phyloP scores from a whole-genome alignment of 2,113 vertebrate species.

The Malurus elegans region DNA sequence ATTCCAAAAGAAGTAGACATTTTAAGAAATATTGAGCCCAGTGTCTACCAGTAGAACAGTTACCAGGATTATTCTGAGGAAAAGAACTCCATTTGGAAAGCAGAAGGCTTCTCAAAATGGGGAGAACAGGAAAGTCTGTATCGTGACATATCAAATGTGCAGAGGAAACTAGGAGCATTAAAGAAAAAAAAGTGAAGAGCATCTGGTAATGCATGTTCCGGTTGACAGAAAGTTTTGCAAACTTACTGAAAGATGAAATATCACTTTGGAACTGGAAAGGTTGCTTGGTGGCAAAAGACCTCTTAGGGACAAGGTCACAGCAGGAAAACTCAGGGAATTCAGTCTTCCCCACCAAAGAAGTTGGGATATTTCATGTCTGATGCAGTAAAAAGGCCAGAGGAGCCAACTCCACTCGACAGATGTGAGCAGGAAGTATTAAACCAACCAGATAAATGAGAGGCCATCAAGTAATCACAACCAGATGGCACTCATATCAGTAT shows the following conservation, averaged over 20 bases:
- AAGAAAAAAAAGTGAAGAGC: not conserved
- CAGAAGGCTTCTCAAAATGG: not conserved
- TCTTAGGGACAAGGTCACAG: not conserved
- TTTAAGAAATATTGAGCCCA: not conserved
- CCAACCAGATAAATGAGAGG: not conserved
- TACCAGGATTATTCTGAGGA: not conserved
- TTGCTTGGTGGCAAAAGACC: not conserved
- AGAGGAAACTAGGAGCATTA: not conserved
- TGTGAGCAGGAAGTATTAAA: not conserved
- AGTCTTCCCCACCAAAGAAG: fast-evolving
- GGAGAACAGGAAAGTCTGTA: not conserved
- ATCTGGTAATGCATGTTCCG: not conserved
- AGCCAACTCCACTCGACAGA: not conserved
- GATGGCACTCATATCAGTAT: not conserved
- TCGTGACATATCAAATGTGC: not conserved
- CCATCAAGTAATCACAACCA: not conserved
- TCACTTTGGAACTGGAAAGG: not conserved
- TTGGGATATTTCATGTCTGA: not conserved
- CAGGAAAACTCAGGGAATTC: not conserved
- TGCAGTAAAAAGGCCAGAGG: not conserved
- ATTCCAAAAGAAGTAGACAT: not conserved
- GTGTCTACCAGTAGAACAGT: not conserved
- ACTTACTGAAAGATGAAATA: not conserved
- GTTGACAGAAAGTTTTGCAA: not conserved
- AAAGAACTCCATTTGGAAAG: not conserved